These are phyloP conservation scores for Mylabris sibirica DNA, from an alignment of 2,888 invertebrate species.

Conservation along the genomic window DNA sequence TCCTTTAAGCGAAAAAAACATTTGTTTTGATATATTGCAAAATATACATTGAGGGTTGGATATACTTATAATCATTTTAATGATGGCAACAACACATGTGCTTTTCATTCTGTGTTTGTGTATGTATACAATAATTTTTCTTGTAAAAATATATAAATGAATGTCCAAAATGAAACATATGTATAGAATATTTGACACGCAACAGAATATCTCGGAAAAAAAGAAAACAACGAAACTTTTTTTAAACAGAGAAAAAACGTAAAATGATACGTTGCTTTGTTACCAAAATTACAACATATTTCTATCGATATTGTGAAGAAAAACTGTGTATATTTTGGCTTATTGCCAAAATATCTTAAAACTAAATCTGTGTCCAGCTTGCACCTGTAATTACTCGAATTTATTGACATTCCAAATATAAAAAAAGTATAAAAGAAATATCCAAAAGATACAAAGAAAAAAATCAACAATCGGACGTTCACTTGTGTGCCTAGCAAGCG, in stretches of 20 bases:
- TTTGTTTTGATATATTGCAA: constrained; percentile 10
- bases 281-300: neutral
- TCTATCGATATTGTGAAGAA: neutral
- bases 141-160: constrained; percentile 2
- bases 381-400: neutral
- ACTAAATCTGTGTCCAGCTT: neutral
- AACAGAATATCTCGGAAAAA: neutral
- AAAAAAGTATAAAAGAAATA: no score
- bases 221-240: no score
- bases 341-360: neutral
- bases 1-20: neutral
- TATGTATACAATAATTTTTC: neutral
- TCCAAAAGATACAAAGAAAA: neutral
- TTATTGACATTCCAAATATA: neutral
- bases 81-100: neutral
- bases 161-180: neutral
- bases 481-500: constrained; percentile 12
- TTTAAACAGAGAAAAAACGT: neutral
- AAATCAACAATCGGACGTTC: neutral
- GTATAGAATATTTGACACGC: neutral
- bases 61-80: constrained; percentile 9
- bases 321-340: neutral
- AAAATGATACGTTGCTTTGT: neutral
- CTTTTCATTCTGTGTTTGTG: neutral
- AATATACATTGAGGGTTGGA: neutral